Evolutionary conservation across 2,797 vertebrate genomes (phyloP), one percentile per base, ranked within the genome.

Genomic region (Danionella dracula): DNA sequence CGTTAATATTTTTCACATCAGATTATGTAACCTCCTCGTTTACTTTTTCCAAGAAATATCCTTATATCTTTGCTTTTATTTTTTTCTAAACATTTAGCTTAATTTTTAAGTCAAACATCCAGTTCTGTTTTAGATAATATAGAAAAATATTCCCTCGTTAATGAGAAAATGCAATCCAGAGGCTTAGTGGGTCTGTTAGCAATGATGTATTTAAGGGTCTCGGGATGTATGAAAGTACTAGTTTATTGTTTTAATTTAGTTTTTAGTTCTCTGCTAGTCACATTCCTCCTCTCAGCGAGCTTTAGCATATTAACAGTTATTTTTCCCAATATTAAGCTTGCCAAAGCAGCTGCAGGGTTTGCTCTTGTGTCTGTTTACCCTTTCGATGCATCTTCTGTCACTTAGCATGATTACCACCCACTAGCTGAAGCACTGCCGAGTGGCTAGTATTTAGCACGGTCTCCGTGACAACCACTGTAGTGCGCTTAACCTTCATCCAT

Each of bases 401-500:
- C 54, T 73, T 55, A 41, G 45, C 44, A 40, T 68, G 59, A 73
- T 64, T 57, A 64, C 62, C 34, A 44, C 67, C 71, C 63, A 67
- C 62, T 31, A 49, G 42, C 27, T 55, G 11, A 59, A 58, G n/a
- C 48, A 10, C 59, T 51, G 50, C 23, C 1, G 32, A 40, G 57
- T 67, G 67, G 62, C 70, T 62, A 45, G 62, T 46, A 58, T 76
- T 70, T 68, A 76, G 51, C 49, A 34, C 58, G 5, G 54, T 76
- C 53, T 29, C 70, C 48, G 60, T 73, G 74, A 76, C 71, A 70
- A 68, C 67, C 53, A 13, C 66, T 31, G 51, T 32, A 60, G 66
- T 53, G 2, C 16, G 63, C 60, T 76, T 70, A 67, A 76, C 74
- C 74, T 76, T 76, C 70, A 73, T 73, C 70, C 23, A 15, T 73